phyloP scores from a whole-genome alignment of 1,140 invertebrate species.

The Zaprionus africanus region DNA sequence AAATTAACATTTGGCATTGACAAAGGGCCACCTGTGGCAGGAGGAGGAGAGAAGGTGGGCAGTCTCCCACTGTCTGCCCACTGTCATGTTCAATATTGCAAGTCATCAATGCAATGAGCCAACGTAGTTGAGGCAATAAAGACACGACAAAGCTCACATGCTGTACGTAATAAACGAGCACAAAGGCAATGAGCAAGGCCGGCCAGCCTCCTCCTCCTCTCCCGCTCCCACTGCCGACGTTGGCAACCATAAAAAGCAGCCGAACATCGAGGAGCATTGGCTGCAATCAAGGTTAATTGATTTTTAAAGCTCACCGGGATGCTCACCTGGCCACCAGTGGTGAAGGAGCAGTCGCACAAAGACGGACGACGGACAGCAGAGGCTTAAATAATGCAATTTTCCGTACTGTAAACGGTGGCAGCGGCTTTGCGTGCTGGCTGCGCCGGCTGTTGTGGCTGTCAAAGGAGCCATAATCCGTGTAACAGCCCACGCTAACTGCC shows the following conservation, averaged over 20 bases:
- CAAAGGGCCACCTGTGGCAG: slow-evolving; percentile 7
- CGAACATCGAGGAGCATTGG: slow-evolving; percentile 27
- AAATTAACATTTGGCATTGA: slow-evolving; percentile 77
- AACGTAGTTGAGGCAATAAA: slow-evolving; percentile 37
- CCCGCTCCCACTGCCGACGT: not conserved
- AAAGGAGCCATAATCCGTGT: slow-evolving; percentile 72
- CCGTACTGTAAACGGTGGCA: slow-evolving; percentile 46
- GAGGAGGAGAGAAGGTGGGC: not conserved
- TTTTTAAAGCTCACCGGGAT: slow-evolving; percentile 72
- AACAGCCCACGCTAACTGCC: slow-evolving; percentile 69
- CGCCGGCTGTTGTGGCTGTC: slow-evolving; percentile 54
- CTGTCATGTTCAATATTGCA: slow-evolving; percentile 83
- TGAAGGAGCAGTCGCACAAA: not conserved
- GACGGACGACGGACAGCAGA: not conserved
- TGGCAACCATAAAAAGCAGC: slow-evolving; percentile 24
- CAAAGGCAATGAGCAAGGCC: slow-evolving; percentile 30
- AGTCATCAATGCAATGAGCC: slow-evolving; percentile 70
- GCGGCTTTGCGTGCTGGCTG: slow-evolving; percentile 29
- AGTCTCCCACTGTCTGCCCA: slow-evolving; percentile 37
- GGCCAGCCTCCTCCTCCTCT: not conserved
- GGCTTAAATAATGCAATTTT: slow-evolving; percentile 75
- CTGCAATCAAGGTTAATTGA: slow-evolving; percentile 84
- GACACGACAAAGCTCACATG: slow-evolving; percentile 55
- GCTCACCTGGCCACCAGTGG: not conserved
- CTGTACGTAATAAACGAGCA: slow-evolving; percentile 64